A percentile compares a stretch with the other conserved stretches of the same genome.
Evolutionary conservation across 2,888 invertebrate genomes (phyloP).

Genomic region (Napeogenes inachia): DNA sequence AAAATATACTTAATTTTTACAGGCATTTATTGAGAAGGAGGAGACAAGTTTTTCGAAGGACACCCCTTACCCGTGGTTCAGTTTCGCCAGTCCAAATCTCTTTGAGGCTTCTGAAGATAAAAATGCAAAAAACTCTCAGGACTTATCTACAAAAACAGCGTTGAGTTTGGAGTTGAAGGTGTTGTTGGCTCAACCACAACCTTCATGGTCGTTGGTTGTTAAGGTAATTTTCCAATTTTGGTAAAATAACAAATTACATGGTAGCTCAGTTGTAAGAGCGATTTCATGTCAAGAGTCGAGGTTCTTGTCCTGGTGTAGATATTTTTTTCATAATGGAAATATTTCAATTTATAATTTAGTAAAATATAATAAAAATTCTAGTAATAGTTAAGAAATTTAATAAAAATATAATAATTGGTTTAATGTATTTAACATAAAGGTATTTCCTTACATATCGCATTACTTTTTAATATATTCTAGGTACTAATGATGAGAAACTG

Average conservation of each 20-base stretch:
- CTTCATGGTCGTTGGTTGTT: constrained; percentile 85
- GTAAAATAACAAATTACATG: too few species aligned
- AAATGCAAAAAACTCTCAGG: constrained; percentile 56
- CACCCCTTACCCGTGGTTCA: constrained; percentile 83
- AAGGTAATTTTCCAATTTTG: constrained; percentile 70
- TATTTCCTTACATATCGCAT: too few species aligned
- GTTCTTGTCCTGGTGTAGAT: too few species aligned
- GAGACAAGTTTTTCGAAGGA: constrained; percentile 40
- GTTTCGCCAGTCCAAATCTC: constrained; percentile 81
- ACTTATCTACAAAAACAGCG: constrained; percentile 78
- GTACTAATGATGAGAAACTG: constrained; percentile 85
- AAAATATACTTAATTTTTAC: constrained; percentile 12
- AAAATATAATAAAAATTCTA: too few species aligned
- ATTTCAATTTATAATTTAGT: too few species aligned
- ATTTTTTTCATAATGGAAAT: too few species aligned
- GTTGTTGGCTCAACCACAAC: constrained; percentile 85
- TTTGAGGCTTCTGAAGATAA: constrained; percentile 66
- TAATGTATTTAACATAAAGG: too few species aligned
- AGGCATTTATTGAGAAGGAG: constrained; percentile 62
- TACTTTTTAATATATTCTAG: constrained; percentile 51
- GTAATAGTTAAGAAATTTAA: too few species aligned
- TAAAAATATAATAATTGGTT: too few species aligned
- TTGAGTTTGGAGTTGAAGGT: constrained; percentile 84
- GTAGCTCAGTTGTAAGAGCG: too few species aligned
- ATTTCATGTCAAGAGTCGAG: too few species aligned